These are phyloP conservation scores for Leptobrachium leishanense DNA, from an alignment of 2,113 vertebrate genomes.

Conservation along the genomic window DNA sequence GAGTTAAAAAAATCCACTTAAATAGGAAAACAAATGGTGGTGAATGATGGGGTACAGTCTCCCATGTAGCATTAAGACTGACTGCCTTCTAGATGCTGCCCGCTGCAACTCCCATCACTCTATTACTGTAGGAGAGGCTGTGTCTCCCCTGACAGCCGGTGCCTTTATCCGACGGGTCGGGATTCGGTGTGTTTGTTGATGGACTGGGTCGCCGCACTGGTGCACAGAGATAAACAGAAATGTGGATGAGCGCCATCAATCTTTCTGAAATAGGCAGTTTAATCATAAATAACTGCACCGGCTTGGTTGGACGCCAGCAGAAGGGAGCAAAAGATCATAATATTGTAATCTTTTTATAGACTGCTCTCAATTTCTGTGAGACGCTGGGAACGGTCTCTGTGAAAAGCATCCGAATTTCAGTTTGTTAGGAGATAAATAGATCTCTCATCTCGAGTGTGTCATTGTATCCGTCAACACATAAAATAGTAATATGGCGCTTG, in stretches of 20 bases:
- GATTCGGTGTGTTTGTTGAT: not conserved
- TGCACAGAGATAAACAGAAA: not conserved
- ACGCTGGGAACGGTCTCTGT: not conserved
- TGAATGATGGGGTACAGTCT: no score
- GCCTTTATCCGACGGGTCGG: not conserved
- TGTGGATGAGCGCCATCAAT: not conserved
- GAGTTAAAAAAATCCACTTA: no score
- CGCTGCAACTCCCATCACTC: no score
- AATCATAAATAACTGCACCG: not conserved
- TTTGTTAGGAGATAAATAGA: no score
- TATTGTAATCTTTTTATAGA: conserved; percentile 9
- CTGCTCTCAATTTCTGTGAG: not conserved
- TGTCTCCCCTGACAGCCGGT: not conserved
- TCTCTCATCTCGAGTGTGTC: no score
- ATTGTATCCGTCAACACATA: no score
- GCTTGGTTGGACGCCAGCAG: conserved; percentile 8
- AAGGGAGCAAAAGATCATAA: conserved; percentile 6
- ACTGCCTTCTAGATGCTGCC: no score
- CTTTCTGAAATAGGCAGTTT: conserved; percentile 5
- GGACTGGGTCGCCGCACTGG: not conserved
- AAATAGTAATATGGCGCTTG: no score
- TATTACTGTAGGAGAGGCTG: not conserved
- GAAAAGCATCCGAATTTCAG: no score
- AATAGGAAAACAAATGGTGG: no score
- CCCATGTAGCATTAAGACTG: no score